Evolutionary conservation across 2,888 invertebrate species (phyloP), one percentile per base, ranked within the genome.

Genomic region (Acrocyrtus sp.): DNA sequence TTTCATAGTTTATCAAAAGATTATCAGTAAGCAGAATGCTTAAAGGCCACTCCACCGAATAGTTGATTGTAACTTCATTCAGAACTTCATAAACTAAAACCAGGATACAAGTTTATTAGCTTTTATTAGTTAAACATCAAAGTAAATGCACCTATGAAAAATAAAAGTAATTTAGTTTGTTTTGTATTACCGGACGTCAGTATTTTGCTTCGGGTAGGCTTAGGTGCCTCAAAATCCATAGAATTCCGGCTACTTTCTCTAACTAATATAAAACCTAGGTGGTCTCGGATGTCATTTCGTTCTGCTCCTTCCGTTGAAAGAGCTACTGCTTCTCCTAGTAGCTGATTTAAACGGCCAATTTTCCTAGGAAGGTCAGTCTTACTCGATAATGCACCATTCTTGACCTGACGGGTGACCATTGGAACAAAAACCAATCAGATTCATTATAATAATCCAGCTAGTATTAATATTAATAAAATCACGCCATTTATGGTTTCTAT

Each of bases 1-100:
- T 89, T 0, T 89, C 88, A 81, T 93, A 93, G 79, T 91, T 88
- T 15, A 87, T 84, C 75, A 93, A 84, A 0, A 91, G 88, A 78
- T 91, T 90, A 0, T 88, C 88, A 6, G 91, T 92, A 61, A 94
- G 83, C 61, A 94, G 87, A 45, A 93, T 89, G 84, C 92, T 93
- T 0, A 93, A 83, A 0, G 94, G 94, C 93, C 93, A 94, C 2
- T 87, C 84, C 10, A 92, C 88, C 12, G 89, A 86, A 83, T 92
- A 93, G 2, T 89, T 89, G 3, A 94, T 84, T 0, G 89, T 89
- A 1, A 94, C 84, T 78, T 90, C 89, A 45, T 89, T 88, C 8
- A 93, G 83, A 0, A 89, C 90, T 39, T 75, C 63, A 48, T 63
- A 69, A 5, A 19, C 67, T 67, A 34, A 2, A 41, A 39, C n/a